These are phyloP conservation scores for Ophraella communa DNA, from an alignment of 2,888 invertebrate species.

Conservation along the genomic window DNA sequence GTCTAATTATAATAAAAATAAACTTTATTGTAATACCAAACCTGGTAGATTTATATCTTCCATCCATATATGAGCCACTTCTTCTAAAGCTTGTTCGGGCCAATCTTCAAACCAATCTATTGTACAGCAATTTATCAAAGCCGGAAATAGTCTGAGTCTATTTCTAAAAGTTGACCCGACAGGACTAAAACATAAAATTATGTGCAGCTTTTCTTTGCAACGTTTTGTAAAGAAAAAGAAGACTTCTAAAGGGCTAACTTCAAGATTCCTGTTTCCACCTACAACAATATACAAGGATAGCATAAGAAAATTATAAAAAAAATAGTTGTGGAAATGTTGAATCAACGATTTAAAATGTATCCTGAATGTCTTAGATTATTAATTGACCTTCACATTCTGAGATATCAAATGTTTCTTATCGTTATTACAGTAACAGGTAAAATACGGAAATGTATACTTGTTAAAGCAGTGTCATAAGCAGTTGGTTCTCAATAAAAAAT, in stretches of 20 bases:
- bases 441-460: too few relatives aligned
- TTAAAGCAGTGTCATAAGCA: too few relatives aligned
- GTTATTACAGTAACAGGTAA: too few relatives aligned
- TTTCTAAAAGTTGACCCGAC: conserved; percentile 82
- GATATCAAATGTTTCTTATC: too few relatives aligned
- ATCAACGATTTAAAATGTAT: too few relatives aligned
- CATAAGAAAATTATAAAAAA: neutral
- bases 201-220: conserved; percentile 80
- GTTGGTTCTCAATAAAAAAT: too few relatives aligned
- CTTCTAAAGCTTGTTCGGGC: conserved; percentile 87
- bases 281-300: neutral
- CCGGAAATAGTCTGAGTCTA: conserved; percentile 79
- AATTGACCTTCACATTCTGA: too few relatives aligned
- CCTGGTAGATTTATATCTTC: conserved; percentile 75
- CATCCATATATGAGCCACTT: conserved; percentile 79
- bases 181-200: conserved; percentile 86
- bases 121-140: conserved; percentile 86
- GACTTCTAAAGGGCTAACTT: conserved; percentile 79
- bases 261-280: conserved; percentile 77
- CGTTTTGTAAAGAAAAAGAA: conserved; percentile 78
- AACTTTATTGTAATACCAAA: neutral
- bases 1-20: too few relatives aligned
- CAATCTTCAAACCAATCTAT: conserved; percentile 91
- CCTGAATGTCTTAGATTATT: too few relatives aligned
- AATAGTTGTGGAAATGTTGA: too few relatives aligned